phyloP scores from a whole-genome alignment of 2,113 vertebrate species.

The Chroicocephalus ridibundus region DNA sequence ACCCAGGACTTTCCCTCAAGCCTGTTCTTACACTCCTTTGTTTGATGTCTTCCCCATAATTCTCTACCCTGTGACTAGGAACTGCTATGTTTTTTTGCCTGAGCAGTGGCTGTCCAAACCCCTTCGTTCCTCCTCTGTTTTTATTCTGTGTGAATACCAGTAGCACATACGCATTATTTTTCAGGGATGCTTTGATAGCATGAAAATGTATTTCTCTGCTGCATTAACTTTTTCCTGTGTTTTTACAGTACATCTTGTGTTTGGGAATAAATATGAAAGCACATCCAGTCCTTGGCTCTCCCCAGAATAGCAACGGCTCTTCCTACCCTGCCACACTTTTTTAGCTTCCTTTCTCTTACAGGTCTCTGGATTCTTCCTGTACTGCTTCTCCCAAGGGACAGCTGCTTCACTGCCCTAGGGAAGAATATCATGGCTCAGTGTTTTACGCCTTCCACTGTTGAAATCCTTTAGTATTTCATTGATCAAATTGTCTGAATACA shows the following conservation, averaged over 20 bases:
- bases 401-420: not conserved
- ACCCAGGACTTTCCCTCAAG: not conserved
- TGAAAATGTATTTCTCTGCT: not conserved
- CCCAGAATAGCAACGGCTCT: not conserved
- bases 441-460: not conserved
- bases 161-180: not conserved
- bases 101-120: not conserved
- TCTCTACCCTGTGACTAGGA: not conserved
- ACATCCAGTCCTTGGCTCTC: not conserved
- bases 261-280: not conserved
- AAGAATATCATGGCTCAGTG: not conserved
- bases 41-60: not conserved
- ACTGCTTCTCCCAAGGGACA: not conserved
- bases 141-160: not conserved
- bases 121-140: not conserved
- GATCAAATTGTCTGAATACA: not conserved
- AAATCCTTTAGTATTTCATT: not conserved
- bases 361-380: not conserved
- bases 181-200: not conserved
- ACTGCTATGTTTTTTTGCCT: not conserved
- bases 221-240: not conserved
- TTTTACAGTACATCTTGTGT: not conserved
- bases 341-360: not conserved
- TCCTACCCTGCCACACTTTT: not conserved
- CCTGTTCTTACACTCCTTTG: not conserved